Evolutionary conservation across 2,797 vertebrate species (phyloP).

Genomic region (Eulemur mongoz): DNA sequence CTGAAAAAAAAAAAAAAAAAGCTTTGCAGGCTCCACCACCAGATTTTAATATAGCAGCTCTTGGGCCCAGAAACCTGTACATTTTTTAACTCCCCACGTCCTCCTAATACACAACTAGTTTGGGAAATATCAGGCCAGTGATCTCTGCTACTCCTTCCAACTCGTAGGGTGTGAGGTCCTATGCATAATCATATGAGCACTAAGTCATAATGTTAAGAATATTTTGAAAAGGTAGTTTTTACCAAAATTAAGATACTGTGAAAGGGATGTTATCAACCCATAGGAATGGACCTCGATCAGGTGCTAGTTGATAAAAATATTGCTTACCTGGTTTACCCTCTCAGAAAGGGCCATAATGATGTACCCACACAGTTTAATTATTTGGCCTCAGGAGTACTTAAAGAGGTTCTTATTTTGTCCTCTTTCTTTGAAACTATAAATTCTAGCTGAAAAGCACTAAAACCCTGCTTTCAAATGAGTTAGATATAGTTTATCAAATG

Average conservation of each 20-base stretch:
- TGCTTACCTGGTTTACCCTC: not conserved
- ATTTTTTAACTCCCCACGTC: not conserved
- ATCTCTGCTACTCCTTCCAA: not conserved
- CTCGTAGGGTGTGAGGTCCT: not conserved
- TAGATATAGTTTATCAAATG: not conserved
- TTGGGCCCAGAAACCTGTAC: not conserved
- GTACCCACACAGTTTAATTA: constrained; percentile 1
- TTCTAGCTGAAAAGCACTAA: not conserved
- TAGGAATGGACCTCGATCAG: not conserved
- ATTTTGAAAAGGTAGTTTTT: constrained; percentile 2
- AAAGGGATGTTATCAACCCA: not conserved
- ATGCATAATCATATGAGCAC: constrained; percentile 19
- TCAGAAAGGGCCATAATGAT: not conserved
- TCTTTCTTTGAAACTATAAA: not conserved
- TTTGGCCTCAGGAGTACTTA: not conserved
- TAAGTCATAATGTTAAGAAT: not conserved
- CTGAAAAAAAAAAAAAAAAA: too few species aligned
- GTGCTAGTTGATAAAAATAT: constrained; percentile 1
- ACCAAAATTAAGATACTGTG: not conserved
- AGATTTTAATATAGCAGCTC: not conserved
- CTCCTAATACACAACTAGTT: not conserved
- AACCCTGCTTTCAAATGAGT: not conserved
- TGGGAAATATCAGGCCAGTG: not conserved
- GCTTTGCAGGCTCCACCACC: not conserved
- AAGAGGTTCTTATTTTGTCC: not conserved